Evolutionary conservation across 2,797 vertebrate species (phyloP), one percentile per base, ranked within the genome.

Genomic region (Myotis myotis): DNA sequence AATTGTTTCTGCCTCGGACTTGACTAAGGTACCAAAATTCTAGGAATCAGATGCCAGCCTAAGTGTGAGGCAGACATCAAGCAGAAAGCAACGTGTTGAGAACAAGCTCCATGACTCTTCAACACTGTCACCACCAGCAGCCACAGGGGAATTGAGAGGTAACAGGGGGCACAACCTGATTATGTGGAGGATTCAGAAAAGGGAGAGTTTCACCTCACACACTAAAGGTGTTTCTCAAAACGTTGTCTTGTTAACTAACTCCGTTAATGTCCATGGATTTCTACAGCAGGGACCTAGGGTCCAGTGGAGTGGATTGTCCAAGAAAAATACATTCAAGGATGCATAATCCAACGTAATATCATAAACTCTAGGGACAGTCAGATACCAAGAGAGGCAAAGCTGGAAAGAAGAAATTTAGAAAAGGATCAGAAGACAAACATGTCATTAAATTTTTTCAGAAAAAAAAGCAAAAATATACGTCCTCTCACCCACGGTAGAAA

Each of bases 351-450:
- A 71, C 3, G 23, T 49, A 79, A 76, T 53, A 33, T 62, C 86
- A 86, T 72, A 62, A 93, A 38, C 49, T 25, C 74, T 53, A 30
- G 16, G n/a, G 62, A 88, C 5, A n/a, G 53, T 30, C 10, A 57
- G 17, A 36, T 28, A 81, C 10, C 23, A 71, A 53, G 75, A 78
- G 60, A 82, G 25, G 57, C 28, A 83, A 89, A 71, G 51, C 62
- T 78, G 78, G n/a, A 68, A 95, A 83, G 57, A 82, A 94, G 66
- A 91, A 81, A 82, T 30, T 81, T 44, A 84, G 49, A 36, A 72
- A 66, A 95, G 57, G 11, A 12, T 80, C 38, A 90, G 44, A 80
- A 87, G 30, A 71, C 5, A 10, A 85, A 86, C 8, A 23, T 8
- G 28, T 74, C 6, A 51, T 78, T 20, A 83, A 86, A 60, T 80